A percentile compares a stretch with the other conserved stretches of the same genome.
phyloP scores from a whole-genome alignment of 1,140 invertebrate genomes.

The Zelostemma sp. region DNA sequence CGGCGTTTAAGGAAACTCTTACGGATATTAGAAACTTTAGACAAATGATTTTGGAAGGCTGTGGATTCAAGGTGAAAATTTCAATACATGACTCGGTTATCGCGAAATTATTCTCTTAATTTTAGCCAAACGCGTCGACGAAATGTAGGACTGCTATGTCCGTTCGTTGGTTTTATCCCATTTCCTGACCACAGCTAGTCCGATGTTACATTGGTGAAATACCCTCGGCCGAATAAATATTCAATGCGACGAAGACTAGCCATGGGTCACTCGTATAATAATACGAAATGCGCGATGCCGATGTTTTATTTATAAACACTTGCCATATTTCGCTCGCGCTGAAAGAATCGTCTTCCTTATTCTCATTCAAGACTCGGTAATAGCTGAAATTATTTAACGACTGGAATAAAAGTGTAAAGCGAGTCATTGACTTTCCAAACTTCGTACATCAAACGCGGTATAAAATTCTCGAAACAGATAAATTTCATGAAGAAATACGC shows the following conservation, averaged over 20 bases:
- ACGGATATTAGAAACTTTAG: background rate
- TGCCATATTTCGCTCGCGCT: background rate
- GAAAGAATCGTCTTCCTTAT: too few species aligned
- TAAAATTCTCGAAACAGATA: too few species aligned
- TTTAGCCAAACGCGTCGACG: conserved; percentile 38
- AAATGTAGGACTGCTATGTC: conserved; percentile 39
- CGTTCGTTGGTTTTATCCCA: conserved; percentile 35
- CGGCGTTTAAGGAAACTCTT: too few species aligned
- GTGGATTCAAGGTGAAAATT: conserved; percentile 33
- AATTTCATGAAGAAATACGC: too few species aligned
- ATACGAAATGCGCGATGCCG: conserved; percentile 18
- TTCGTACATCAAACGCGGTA: too few species aligned
- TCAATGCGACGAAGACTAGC: conserved; percentile 37
- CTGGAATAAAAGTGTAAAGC: too few species aligned
- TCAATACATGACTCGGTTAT: conserved; percentile 41
- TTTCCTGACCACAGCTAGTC: conserved; percentile 27
- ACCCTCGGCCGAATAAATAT: conserved; percentile 33
- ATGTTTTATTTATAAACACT: conserved; percentile 42
- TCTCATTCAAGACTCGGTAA: too few species aligned
- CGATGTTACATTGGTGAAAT: conserved; percentile 40
- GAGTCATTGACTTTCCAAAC: too few species aligned
- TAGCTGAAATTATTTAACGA: too few species aligned
- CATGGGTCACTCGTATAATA: conserved; percentile 23
- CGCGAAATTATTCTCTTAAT: conserved; percentile 47
- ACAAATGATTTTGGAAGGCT: background rate